Evolutionary conservation across 2,797 vertebrate genomes (phyloP).

Genomic region (Melanotaenia parkinsoni): DNA sequence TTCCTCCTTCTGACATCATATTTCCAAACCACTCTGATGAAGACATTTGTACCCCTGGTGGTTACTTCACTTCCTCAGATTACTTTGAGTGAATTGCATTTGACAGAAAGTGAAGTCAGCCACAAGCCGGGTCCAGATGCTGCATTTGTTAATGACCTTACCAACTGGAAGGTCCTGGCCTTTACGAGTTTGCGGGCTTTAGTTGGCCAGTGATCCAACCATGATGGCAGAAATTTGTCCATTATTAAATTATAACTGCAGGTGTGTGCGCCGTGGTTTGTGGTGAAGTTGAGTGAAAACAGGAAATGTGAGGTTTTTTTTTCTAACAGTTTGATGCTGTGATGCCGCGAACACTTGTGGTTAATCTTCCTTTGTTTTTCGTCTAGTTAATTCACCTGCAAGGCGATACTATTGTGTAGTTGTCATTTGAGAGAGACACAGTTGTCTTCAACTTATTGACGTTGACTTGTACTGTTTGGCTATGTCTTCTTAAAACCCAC

Average conservation of each 20-base stretch:
- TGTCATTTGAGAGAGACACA: not conserved
- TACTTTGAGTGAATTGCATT: conserved; percentile 4
- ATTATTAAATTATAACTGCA: conserved; percentile 19
- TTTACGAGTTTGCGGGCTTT: not conserved
- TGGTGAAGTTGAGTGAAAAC: conserved; percentile 21
- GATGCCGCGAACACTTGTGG: not conserved
- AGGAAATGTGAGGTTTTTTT: conserved; percentile 49
- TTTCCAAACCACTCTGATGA: conserved; percentile 14
- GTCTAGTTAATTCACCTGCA: not conserved
- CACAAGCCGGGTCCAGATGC: conserved; percentile 3
- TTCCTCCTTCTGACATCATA: conserved; percentile 27
- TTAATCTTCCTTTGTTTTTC: conserved; percentile 1
- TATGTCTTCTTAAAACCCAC: not conserved
- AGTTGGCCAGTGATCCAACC: conserved; percentile 20
- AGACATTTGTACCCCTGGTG: not conserved
- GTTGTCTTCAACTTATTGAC: conserved; percentile 15
- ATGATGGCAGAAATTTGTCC: conserved; percentile 16
- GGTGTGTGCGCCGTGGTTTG: conserved; percentile 21
- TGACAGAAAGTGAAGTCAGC: conserved; percentile 19
- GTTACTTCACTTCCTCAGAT: not conserved
- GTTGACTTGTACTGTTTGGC: not conserved
- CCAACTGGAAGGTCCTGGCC: not conserved
- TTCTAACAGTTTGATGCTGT: not conserved
- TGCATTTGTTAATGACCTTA: conserved; percentile 21
- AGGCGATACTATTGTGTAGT: not conserved